These are phyloP conservation scores for Unio delphinus DNA, from an alignment of 2,888 invertebrate species.

Conservation along the genomic window DNA sequence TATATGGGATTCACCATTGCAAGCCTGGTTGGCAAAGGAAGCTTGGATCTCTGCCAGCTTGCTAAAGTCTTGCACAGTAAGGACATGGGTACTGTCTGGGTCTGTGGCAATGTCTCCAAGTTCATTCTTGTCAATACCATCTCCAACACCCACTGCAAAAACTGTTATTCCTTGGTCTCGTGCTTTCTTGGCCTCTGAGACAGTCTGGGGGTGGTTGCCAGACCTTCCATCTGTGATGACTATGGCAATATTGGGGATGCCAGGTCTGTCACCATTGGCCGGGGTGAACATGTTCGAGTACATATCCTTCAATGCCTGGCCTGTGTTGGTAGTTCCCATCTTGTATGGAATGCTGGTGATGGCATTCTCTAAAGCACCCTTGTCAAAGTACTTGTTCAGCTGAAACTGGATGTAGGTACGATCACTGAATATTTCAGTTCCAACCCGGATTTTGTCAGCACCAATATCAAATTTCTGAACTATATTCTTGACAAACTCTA, in stretches of 20 bases:
- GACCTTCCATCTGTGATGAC: constrained; percentile 59
- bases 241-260: constrained; percentile 56
- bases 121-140: constrained; percentile 43
- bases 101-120: constrained; percentile 58
- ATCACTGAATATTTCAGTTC: constrained; percentile 51
- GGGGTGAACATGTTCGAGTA: constrained; percentile 39
- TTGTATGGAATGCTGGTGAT: constrained; percentile 55
- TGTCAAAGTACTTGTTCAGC: constrained; percentile 51
- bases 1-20: constrained; percentile 24
- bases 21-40: constrained; percentile 42
- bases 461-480: constrained; percentile 53
- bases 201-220: constrained; percentile 46
- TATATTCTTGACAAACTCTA: constrained; percentile 54
- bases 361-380: constrained; percentile 42
- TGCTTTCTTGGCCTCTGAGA: constrained; percentile 42
- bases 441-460: constrained; percentile 53
- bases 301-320: constrained; percentile 43
- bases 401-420: constrained; percentile 57
- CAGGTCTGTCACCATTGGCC: constrained; percentile 55
- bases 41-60: constrained; percentile 49
- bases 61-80: constrained; percentile 51
- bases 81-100: constrained; percentile 56
- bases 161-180: constrained; percentile 43
- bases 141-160: constrained; percentile 55
- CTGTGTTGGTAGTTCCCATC: constrained; percentile 62